Percentiles rank a stretch among this genome's conserved stretches.
phyloP scores from a whole-genome alignment of 2,797 vertebrate genomes.

The Mormyrus hasselquistii region DNA sequence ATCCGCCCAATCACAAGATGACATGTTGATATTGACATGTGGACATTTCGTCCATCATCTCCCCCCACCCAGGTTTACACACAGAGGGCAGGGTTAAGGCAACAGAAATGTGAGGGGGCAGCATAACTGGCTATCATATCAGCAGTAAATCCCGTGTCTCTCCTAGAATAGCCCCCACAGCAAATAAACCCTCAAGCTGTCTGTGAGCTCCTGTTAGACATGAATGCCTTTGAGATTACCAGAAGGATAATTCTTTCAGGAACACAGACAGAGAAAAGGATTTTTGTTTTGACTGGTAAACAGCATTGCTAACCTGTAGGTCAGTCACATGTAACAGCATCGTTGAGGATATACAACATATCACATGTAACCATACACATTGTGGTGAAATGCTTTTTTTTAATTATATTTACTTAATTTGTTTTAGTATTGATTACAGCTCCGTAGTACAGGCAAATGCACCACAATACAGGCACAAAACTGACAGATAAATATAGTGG shows the following conservation, averaged over 20 bases:
- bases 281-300: neutral
- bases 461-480: neutral
- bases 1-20: neutral
- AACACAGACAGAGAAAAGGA: neutral
- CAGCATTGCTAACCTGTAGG: neutral
- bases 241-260: neutral
- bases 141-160: constrained; percentile 9
- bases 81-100: neutral
- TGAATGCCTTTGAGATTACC: neutral
- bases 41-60: neutral
- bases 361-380: neutral
- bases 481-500: neutral
- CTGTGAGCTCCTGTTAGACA: neutral
- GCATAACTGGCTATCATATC: neutral
- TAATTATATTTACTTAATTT: neutral
- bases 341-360: neutral
- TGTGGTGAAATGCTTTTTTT: neutral
- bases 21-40: neutral
- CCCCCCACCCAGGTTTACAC: neutral
- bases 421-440: neutral
- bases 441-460: neutral
- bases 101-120: neutral
- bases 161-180: neutral
- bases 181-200: neutral
- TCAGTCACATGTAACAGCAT: neutral